Evolutionary conservation across 2,797 vertebrate genomes (phyloP).

Genomic region (Pelobates cultripes): DNA sequence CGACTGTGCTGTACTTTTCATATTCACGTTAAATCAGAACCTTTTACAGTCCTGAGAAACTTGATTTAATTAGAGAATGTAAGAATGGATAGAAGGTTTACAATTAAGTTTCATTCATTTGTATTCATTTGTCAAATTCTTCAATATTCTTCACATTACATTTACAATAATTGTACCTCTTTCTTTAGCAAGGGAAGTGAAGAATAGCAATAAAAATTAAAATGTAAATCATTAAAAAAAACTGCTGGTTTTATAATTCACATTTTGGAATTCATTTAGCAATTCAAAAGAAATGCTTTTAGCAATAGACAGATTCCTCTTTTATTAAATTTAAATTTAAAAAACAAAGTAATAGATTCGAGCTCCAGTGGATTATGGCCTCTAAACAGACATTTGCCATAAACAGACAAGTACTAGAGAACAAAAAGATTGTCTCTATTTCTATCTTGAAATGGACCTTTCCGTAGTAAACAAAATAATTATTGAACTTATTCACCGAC

Average conservation of each 20-base stretch:
- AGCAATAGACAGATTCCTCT: background rate
- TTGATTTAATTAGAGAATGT: background rate
- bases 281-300: conserved; percentile 20
- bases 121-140: background rate
- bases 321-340: conserved; percentile 12
- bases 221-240: background rate
- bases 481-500: background rate
- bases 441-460: conserved; percentile 15
- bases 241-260: background rate
- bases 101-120: background rate
- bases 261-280: conserved; percentile 10
- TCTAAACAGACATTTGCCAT: conserved; percentile 21
- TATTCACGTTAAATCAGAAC: background rate
- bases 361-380: background rate
- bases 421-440: conserved; percentile 19
- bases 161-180: background rate
- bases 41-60: background rate
- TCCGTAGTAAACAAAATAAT: conserved; percentile 2
- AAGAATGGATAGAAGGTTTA: background rate
- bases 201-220: conserved; percentile 9
- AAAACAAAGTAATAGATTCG: conserved; percentile 5
- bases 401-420: conserved; percentile 7
- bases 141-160: background rate
- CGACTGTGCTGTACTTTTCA: background rate
- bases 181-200: background rate